Conservation (phyloP, 2,797 vertebrate species). For the Hypotaenidia philippensis region DNA sequence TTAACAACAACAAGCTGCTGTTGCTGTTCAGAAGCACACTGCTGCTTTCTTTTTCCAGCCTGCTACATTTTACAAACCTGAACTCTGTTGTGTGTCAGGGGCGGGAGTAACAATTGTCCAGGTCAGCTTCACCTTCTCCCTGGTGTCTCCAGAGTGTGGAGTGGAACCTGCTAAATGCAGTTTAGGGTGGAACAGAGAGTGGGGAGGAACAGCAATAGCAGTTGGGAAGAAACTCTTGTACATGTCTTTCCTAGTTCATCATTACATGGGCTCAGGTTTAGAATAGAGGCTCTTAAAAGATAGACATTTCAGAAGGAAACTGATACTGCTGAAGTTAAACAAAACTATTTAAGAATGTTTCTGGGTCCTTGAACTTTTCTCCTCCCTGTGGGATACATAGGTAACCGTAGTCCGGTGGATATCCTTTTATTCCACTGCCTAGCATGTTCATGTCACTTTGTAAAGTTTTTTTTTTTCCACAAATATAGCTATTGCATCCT, state of each 20-base stretch:
- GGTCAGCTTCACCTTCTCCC: not conserved
- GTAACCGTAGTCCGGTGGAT: not conserved
- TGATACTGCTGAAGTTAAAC: not conserved
- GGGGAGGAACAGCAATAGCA: not conserved
- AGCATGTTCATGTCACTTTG: not conserved
- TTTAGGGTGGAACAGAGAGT: not conserved
- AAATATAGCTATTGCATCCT: not conserved
- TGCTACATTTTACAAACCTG: not conserved
- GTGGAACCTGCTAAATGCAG: not conserved
- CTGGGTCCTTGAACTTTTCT: conserved; percentile 16
- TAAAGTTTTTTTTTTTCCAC: not conserved
- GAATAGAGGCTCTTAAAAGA: not conserved
- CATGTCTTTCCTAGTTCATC: not conserved
- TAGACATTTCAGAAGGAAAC: not conserved
- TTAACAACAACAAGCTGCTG: not conserved
- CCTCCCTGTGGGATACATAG: not conserved
- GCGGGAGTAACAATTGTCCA: not conserved
- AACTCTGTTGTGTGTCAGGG: not conserved
- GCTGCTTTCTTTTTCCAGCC: not conserved
- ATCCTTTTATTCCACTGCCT: not conserved
- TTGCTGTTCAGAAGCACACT: not conserved
- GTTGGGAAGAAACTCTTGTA: not conserved
- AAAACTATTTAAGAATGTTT: not conserved
- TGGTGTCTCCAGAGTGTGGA: not conserved
- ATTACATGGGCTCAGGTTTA: not conserved